Conservation (phyloP, 2,888 invertebrate genomes). For the Magallana nippona region DNA sequence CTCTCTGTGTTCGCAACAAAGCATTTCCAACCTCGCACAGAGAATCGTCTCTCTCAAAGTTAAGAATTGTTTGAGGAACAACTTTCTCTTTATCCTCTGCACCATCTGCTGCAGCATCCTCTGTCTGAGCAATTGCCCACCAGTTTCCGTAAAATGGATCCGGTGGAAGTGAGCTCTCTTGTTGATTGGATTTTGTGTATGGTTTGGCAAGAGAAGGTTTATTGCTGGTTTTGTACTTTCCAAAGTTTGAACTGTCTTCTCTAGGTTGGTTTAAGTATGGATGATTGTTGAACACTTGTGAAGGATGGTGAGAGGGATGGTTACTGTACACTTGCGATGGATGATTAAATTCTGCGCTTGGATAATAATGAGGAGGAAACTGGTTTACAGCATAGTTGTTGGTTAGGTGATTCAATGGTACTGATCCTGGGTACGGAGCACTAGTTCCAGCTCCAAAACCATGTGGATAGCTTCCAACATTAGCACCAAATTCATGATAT, state of each 20-base stretch:
- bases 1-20: constrained; percentile 61
- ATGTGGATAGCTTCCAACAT: background rate
- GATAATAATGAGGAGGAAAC: constrained; percentile 8
- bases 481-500: background rate
- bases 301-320: background rate
- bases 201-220: constrained; percentile 29
- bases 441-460: background rate
- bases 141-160: constrained; percentile 23
- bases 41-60: constrained; percentile 39
- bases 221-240: constrained; percentile 30
- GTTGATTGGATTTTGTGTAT: constrained; percentile 19
- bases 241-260: background rate
- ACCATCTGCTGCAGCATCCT: background rate
- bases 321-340: constrained; percentile 16
- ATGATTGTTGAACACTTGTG: constrained; percentile 13
- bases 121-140: background rate
- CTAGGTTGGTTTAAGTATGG: background rate
- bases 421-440: background rate
- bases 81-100: background rate
- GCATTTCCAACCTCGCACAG: background rate
- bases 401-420: background rate
- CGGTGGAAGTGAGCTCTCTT: constrained; percentile 8
- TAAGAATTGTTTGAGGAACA: constrained; percentile 39
- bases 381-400: background rate
- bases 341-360: background rate